Percentiles rank a stretch among this genome's conserved stretches.
Conservation (phyloP, 2,113 vertebrate genomes). For the Elephantulus edwardii region DNA sequence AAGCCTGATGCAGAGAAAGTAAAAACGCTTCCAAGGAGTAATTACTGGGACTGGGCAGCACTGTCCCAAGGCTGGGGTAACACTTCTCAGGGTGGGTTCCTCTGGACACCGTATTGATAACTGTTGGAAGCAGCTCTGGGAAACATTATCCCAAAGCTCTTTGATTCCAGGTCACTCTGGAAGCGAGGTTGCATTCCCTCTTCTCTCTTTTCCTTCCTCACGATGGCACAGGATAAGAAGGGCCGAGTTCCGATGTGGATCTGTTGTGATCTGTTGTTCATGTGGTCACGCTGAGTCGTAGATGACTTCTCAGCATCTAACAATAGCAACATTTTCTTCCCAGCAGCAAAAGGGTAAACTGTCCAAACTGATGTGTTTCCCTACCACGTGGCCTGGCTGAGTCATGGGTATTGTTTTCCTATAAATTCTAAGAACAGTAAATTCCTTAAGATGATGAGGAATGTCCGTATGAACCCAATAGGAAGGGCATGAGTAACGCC, state of each 20-base stretch:
- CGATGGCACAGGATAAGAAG: too few species aligned
- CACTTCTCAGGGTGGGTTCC: not conserved
- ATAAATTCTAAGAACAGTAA: not conserved
- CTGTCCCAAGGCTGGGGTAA: not conserved
- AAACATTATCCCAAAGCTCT: not conserved
- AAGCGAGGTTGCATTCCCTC: not conserved
- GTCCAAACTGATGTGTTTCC: not conserved
- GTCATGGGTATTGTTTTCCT: not conserved
- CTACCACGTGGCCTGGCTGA: not conserved
- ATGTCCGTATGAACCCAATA: not conserved
- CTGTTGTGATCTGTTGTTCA: too few species aligned
- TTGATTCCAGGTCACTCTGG: not conserved
- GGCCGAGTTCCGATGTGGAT: too few species aligned
- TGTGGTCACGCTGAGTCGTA: too few species aligned
- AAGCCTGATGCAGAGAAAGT: too few species aligned
- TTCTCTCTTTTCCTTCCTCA: not conserved
- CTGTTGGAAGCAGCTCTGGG: not conserved
- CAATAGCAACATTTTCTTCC: too few species aligned
- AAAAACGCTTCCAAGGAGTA: too few species aligned
- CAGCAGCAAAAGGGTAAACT: not conserved
- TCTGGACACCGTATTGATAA: not conserved
- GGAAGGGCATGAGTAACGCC: too few species aligned
- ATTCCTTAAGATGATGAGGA: not conserved
- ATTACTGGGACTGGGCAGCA: not conserved
- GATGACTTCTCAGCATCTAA: too few species aligned